Percentiles rank a stretch among this genome's conserved stretches.
Conservation (phyloP, 2,113 vertebrate genomes). For the Bambusicola thoracicus region DNA sequence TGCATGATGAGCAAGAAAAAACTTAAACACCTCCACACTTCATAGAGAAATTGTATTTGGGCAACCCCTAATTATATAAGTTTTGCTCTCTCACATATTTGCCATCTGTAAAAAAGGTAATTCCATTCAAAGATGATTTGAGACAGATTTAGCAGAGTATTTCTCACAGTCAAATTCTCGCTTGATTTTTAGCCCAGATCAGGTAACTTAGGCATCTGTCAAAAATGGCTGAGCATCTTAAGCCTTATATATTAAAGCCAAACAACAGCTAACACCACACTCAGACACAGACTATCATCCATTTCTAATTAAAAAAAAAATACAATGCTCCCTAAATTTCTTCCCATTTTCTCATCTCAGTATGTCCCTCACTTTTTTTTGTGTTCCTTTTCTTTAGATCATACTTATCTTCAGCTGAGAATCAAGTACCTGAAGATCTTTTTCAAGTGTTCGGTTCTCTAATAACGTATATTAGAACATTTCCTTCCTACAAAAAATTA, state of each 20-base stretch:
- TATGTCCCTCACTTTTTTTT: neutral
- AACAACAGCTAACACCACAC: neutral
- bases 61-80: fast-evolving
- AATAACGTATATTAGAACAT: conserved; percentile 20
- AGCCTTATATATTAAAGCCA: neutral
- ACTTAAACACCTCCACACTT: neutral
- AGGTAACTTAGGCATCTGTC: neutral
- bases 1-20: neutral
- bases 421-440: conserved; percentile 15
- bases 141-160: neutral
- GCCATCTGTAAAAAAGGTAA: neutral
- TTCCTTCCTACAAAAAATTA: conserved; percentile 33
- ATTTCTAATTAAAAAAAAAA: neutral
- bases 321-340: neutral
- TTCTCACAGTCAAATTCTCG: neutral
- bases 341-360: neutral
- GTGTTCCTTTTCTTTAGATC: neutral
- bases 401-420: neutral
- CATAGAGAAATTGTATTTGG: neutral
- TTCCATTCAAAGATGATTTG: neutral
- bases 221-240: neutral
- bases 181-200: neutral
- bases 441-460: conserved; percentile 2
- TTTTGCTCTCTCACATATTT: neutral
- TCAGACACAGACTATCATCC: neutral